These are phyloP conservation scores for Nasonia giraulti DNA, from an alignment of 1,140 invertebrate species.

Conservation along the genomic window DNA sequence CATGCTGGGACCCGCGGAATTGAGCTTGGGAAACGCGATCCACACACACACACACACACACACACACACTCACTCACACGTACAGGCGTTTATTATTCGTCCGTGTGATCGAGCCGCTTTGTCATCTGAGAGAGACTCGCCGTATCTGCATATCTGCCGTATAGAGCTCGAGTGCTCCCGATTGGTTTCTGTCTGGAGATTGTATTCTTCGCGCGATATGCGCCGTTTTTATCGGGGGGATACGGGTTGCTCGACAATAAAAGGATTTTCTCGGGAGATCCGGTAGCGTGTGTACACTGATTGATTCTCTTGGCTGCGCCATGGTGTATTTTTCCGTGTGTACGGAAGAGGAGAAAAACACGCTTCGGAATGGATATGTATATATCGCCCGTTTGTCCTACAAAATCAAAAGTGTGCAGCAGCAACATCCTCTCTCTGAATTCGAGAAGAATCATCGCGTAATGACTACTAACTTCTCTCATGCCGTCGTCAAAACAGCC, in stretches of 20 bases:
- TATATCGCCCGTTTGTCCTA: too few species aligned
- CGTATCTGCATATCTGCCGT: neutral
- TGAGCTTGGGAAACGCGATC: neutral
- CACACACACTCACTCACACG: neutral
- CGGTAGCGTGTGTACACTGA: neutral
- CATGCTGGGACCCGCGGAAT: constrained; percentile 47
- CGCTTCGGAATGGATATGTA: too few species aligned
- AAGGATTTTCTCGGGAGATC: neutral
- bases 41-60: neutral
- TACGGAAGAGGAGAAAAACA: too few species aligned
- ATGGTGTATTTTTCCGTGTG: neutral
- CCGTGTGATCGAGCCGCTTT: constrained; percentile 52
- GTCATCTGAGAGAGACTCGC: constrained; percentile 21
- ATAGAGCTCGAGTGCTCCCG: constrained; percentile 37
- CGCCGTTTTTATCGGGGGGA: neutral
- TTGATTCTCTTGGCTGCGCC: neutral
- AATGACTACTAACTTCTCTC: too few species aligned
- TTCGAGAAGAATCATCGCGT: too few species aligned
- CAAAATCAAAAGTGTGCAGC: too few species aligned
- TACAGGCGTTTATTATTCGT: constrained; percentile 56
- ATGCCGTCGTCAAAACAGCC: too few species aligned
- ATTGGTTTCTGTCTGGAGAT: constrained; percentile 37
- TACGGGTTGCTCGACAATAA: neutral
- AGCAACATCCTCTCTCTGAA: too few species aligned
- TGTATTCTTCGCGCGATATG: neutral